Evolutionary conservation across 2,113 vertebrate species (phyloP).

Genomic region (Paedocypris sp.): DNA sequence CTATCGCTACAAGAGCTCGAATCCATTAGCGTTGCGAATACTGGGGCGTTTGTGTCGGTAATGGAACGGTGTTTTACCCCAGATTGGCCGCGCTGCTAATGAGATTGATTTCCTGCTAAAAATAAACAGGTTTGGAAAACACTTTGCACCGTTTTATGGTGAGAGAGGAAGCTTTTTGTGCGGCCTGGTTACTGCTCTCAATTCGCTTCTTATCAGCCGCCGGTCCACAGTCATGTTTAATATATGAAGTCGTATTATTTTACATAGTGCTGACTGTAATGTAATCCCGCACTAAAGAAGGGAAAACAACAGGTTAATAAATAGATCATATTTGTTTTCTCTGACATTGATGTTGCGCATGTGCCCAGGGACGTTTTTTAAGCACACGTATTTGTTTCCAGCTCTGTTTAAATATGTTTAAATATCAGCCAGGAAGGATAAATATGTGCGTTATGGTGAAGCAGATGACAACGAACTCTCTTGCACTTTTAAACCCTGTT

Average conservation of each 20-base stretch:
- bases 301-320: neutral
- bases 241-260: neutral
- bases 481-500: too few species aligned
- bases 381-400: neutral
- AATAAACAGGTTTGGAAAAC: neutral
- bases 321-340: neutral
- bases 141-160: neutral
- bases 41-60: neutral
- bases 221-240: neutral
- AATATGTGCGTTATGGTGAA: too few species aligned
- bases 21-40: neutral
- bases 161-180: neutral
- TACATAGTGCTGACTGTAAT: constrained; percentile 32
- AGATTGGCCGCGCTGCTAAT: neutral
- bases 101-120: too few species aligned
- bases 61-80: neutral
- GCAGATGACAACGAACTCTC: too few species aligned
- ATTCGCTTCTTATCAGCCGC: neutral
- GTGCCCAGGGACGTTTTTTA: neutral
- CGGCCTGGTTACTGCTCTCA: neutral
- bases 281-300: neutral
- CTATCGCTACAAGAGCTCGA: neutral
- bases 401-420: too few species aligned
- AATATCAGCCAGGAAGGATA: too few species aligned
- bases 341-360: neutral